Evolutionary conservation across 2,888 invertebrate genomes (phyloP).

Genomic region (Thelaira solivaga): DNA sequence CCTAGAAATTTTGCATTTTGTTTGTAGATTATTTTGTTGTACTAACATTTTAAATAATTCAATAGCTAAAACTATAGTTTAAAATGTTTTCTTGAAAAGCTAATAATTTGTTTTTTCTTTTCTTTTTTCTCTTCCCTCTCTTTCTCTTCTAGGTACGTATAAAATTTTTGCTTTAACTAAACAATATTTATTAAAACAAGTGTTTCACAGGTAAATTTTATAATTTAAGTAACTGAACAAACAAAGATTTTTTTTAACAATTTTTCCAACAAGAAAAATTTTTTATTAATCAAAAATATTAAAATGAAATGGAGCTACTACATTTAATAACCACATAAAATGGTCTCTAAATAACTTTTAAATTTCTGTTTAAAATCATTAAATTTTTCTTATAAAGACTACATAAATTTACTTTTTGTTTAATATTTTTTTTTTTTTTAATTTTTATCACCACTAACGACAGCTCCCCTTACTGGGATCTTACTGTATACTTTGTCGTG

Average conservation of each 20-base stretch:
- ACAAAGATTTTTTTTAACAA: no score
- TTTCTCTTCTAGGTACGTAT: slow-evolving; percentile 63
- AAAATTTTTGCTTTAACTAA: slow-evolving; percentile 9
- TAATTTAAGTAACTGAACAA: not conserved
- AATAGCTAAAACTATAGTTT: not conserved
- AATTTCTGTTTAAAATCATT: no score
- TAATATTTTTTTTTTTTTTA: not conserved
- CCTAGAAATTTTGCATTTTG: slow-evolving; percentile 5
- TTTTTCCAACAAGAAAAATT: no score
- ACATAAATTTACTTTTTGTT: no score
- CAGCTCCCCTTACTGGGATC: no score
- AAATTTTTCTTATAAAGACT: no score
- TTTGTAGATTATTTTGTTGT: slow-evolving; percentile 8
- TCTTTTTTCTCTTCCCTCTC: slow-evolving; percentile 34
- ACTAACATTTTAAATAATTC: not conserved
- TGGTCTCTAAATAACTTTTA: no score
- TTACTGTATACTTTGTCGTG: no score
- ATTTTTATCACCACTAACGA: no score
- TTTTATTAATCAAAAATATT: no score
- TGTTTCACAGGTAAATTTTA: slow-evolving; percentile 46
- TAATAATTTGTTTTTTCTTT: slow-evolving; percentile 41
- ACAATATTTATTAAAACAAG: not conserved
- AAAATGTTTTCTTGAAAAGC: not conserved
- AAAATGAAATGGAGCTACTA: no score
- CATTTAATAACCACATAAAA: no score